Evolutionary conservation across 1,140 invertebrate genomes (phyloP), one percentile per base, ranked within the genome.

Genomic region (Andricus grossulariae): DNA sequence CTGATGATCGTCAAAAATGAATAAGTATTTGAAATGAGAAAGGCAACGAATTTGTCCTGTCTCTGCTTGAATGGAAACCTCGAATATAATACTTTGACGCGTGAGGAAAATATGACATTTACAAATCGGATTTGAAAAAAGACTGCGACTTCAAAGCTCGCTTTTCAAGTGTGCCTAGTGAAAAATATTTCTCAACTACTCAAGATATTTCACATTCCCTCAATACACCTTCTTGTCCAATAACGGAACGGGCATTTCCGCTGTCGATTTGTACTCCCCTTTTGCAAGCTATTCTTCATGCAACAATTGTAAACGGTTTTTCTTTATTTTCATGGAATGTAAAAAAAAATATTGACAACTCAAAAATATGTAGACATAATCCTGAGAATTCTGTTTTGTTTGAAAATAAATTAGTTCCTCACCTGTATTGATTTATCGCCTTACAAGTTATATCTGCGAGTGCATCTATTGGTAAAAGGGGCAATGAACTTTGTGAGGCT

Each of bases 181-280:
- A 66, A 66, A 66, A 66, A 66, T 66, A 66, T 66, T 66, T 66
- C 32, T 45, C 25, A 39, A 66, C 5, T 66, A 39, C 60, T 66
- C 1, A 66, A 66, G 60, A 66, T 32, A 66, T 66, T 66, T 39
- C 15, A 45, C 60, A 66, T 66, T 66, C 60, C 15, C 39, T 39
- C 32, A 66, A 66, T 66, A 45, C 25, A 39, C 60, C 52, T 66
- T 66, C 60, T 66, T 66, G 60, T 66, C 60, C 60, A 66, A 66
- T 66, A 66, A 66, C 45, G 60, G 25, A 66, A 66, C 32, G 32
- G 32, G 25, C 25, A 21, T 32, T 66, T 66, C 60, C 60, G 60
- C 12, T 66, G 60, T 45, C 25, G 60, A 66, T 66, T 66, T 66
- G 60, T 66, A 66, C 57, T 66, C 32, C 15, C n/a, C 19, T 5